These are phyloP conservation scores for Furnarius figulus DNA, from an alignment of 2,113 vertebrate genomes.

Conservation along the genomic window DNA sequence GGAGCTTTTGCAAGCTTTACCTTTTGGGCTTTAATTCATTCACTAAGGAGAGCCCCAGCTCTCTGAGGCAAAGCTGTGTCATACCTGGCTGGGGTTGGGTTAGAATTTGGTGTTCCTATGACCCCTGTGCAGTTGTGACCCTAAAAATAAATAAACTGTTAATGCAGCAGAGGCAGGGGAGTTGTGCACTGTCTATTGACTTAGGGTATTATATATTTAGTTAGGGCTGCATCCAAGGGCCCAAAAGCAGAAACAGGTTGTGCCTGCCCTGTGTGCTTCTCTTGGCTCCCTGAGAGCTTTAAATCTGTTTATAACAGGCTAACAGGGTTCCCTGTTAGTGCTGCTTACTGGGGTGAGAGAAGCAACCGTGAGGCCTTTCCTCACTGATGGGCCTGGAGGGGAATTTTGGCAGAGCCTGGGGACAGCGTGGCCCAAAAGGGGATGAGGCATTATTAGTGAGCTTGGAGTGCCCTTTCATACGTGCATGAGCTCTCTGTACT, in stretches of 20 bases:
- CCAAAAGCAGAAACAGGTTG: background rate
- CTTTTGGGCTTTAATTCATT: background rate
- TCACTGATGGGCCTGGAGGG: background rate
- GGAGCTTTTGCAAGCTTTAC: background rate
- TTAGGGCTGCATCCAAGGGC: background rate
- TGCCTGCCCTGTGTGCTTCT: background rate
- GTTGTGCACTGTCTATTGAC: background rate
- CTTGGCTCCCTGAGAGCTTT: background rate
- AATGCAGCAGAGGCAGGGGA: background rate
- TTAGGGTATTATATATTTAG: background rate
- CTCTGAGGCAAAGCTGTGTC: fast-evolving
- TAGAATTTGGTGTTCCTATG: background rate
- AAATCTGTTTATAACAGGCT: background rate
- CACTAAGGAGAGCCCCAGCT: background rate
- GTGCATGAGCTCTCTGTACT: fast-evolving
- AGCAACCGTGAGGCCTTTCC: background rate
- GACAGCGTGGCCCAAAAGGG: background rate
- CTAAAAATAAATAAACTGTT: background rate
- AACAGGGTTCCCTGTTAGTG: no score
- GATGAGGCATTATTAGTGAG: background rate
- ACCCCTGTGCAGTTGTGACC: background rate
- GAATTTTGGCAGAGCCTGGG: background rate
- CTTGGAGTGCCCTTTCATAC: fast-evolving
- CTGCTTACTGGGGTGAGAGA: background rate
- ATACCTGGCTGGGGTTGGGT: background rate